Evolutionary conservation across 92 coral and sea anemone species (phyloP), one percentile per base, ranked within the genome.

Genomic region (Galaxea fascicularis): DNA sequence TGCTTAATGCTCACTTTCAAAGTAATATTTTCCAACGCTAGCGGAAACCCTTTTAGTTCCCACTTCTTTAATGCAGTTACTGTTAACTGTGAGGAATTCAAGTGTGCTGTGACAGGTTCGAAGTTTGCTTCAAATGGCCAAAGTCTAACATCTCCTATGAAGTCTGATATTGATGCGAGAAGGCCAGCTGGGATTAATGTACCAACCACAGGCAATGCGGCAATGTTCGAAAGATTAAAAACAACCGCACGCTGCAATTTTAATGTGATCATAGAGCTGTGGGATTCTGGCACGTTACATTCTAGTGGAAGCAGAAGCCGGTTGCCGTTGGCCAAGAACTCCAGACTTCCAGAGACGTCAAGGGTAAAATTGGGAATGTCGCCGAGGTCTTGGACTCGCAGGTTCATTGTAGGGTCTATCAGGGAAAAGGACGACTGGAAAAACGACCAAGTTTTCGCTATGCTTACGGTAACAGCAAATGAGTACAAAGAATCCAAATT

Each of bases 61-160:
- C 93, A 90, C 35, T 47, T 39, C 9, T 30, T 70, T 5, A 80
- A 56, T 7, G 83, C 90, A 41, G 85, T 90, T 58, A 79, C 54
- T 4, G 90, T 85, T 65, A 90, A 24, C 46, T 58, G n/a, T 10
- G 54, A 75, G 14, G 29, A 11, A 30, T 20, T 17, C 31, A 75
- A 10, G 12, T 29, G 67, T 4, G 51, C 80, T 4, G 80, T 75
- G 28, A 17, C 0, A 31, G 80, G 52, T 29, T 75, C 28, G 21
- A 90, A 90, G 39, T 78, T 20, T 30, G 85, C 75, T 27, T 80
- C 57, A 11, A 90, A 56, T 10, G 77, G 78, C 75, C 79, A 68
- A 66, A 90, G 71, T 18, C 79, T 65, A 66, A 90, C 75, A 15
- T 87, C 79, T 5, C 94, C 94, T n/a, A 90, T 76, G 26, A 71